phyloP scores from a whole-genome alignment of 2,797 vertebrate genomes.

The Sebastes alutus region DNA sequence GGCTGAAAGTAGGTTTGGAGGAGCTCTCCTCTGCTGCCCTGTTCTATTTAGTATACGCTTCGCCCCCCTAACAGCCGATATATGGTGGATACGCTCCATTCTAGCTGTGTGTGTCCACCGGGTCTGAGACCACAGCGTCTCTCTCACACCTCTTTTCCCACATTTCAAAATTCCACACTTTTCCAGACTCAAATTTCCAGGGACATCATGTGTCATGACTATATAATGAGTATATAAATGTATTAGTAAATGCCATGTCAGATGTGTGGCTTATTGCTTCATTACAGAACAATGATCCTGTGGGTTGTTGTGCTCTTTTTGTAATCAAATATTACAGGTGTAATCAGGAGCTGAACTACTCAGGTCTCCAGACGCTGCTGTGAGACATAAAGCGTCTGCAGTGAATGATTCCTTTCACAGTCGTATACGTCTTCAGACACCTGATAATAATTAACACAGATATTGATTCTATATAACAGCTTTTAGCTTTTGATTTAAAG shows the following conservation, averaged over 20 bases:
- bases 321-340: not conserved
- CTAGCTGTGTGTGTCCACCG: not conserved
- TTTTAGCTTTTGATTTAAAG: conserved; percentile 65
- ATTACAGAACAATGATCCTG: not conserved
- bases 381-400: not conserved
- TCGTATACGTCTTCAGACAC: not conserved
- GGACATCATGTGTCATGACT: too few relatives aligned
- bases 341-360: not conserved
- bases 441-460: conserved; percentile 35
- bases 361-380: not conserved
- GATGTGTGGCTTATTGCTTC: too few relatives aligned
- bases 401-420: not conserved
- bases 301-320: not conserved
- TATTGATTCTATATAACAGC: conserved; percentile 49
- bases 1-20: not conserved
- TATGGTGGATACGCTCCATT: not conserved
- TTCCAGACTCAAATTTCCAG: not conserved
- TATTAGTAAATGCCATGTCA: too few relatives aligned
- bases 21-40: not conserved
- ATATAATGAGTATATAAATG: too few relatives aligned
- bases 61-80: not conserved
- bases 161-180: not conserved
- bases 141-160: not conserved
- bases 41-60: not conserved
- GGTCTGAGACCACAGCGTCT: not conserved